Evolutionary conservation across 2,797 vertebrate species (phyloP), one percentile per base, ranked within the genome.

Genomic region (Urosaurus nigricauda): DNA sequence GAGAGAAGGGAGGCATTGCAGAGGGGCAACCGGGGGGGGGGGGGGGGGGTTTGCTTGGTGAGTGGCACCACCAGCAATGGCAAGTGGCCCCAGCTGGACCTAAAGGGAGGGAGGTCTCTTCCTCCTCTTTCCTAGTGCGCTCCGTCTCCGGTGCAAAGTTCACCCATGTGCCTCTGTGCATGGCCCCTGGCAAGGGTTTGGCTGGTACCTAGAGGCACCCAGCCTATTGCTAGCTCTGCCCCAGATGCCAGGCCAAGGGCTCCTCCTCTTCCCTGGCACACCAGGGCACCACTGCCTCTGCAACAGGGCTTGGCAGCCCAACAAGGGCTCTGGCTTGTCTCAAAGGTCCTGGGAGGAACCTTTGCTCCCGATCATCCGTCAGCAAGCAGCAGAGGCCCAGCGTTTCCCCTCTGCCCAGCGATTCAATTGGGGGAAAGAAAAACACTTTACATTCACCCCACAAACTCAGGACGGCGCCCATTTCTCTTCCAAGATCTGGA

Each of bases 181-280:
- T 47, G 24, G 4, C 11, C 19, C 8, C 17, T 9, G 16, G 0
- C 14, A 26, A 65, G 21, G 63, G 63, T 4, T 26, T 24, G 63
- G 0, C 4, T 19, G 75, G 43, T 60, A 12, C 43, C 21, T 2
- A 1, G 24, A 5, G 6, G 32, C 14, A 12, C 47, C 17, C 8
- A 13, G 1, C 87, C 71, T 3, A 9, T 21, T 21, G 56, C 87
- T 37, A 11, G 12, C 43, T 17, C 12, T 35, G 70, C 2, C 21
- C 1, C 11, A 7, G 35, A 26, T 9, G 53, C 51, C 0, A 0
- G 4, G 37, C 70, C 56, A 26, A 14, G 32, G 0, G 13, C 8
- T 13, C 4, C 70, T 43, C 43, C 43, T 43, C 43, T 43, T 5
- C 43, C 43, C 43, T 43, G 2, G 8, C 35, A 32, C 43, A 26